These are phyloP conservation scores for Eciton burchellii DNA, from an alignment of 1,140 invertebrate species.

Conservation along the genomic window DNA sequence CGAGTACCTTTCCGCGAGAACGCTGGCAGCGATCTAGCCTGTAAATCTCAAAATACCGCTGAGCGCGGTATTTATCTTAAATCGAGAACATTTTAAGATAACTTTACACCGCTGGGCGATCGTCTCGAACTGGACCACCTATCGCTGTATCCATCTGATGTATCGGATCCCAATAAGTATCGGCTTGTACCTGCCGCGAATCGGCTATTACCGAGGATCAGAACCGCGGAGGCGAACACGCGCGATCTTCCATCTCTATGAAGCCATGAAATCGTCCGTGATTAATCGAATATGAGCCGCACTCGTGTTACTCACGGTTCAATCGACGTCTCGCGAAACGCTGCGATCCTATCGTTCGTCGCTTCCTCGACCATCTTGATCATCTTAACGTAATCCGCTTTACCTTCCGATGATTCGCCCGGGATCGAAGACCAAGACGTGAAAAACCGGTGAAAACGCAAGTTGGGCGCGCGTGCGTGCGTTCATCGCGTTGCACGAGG, in stretches of 20 bases:
- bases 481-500: conserved; percentile 51
- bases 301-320: too few species aligned
- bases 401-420: neutral
- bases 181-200: neutral
- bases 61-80: neutral
- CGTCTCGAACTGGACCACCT: neutral
- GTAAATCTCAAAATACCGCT: conserved; percentile 18
- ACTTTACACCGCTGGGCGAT: neutral
- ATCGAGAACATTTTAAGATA: neutral
- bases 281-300: too few species aligned
- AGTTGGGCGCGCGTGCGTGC: neutral
- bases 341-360: neutral
- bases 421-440: conserved; percentile 35
- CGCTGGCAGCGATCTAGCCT: neutral
- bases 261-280: too few species aligned
- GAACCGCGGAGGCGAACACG: neutral
- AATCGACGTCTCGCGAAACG: too few species aligned
- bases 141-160: too few species aligned
- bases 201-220: neutral
- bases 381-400: conserved; percentile 29
- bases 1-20: conserved; percentile 39
- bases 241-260: neutral
- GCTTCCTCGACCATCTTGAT: neutral
- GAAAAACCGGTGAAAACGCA: conserved; percentile 2
- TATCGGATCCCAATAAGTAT: neutral